Evolutionary conservation across 2,797 vertebrate genomes (phyloP).

Genomic region (Sebastes baramenuke): DNA sequence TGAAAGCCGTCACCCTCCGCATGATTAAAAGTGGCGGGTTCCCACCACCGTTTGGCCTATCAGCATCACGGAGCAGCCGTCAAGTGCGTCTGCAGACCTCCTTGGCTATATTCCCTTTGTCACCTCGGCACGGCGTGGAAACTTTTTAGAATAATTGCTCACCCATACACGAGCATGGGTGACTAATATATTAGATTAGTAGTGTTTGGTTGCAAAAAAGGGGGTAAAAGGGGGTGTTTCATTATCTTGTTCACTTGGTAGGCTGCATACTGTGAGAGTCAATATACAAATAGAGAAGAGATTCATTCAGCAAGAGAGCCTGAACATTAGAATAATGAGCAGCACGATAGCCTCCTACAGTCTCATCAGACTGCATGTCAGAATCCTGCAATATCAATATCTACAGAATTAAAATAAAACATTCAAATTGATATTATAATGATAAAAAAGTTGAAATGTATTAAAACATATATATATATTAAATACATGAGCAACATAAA

Average conservation of each 20-base stretch:
- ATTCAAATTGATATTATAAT: background rate
- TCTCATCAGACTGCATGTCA: slow-evolving; percentile 10
- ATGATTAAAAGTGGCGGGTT: slow-evolving; percentile 86
- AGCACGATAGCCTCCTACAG: slow-evolving; percentile 35
- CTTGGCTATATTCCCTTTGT: slow-evolving; percentile 80
- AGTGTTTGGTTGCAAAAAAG: slow-evolving; percentile 66
- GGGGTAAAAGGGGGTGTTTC: slow-evolving; percentile 51
- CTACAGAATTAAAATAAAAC: background rate
- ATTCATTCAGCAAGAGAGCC: slow-evolving; percentile 54
- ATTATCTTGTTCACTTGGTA: slow-evolving; percentile 69
- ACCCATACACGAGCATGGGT: slow-evolving; percentile 76
- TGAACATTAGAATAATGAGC: slow-evolving; percentile 56
- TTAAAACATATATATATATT: background rate
- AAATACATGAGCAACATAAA: background rate
- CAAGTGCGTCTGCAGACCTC: slow-evolving; percentile 73
- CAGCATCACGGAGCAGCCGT: slow-evolving; percentile 82
- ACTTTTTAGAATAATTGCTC: slow-evolving; percentile 88
- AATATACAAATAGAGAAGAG: slow-evolving; percentile 59
- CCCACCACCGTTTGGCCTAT: slow-evolving; percentile 85
- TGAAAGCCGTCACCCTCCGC: slow-evolving; percentile 88
- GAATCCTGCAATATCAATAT: slow-evolving; percentile 7
- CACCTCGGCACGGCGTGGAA: slow-evolving; percentile 75
- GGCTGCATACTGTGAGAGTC: slow-evolving; percentile 64
- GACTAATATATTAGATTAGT: slow-evolving; percentile 86
- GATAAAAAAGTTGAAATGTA: background rate